Base-by-base conservation (phyloP, 2,113 vertebrate genomes). In the Oreochromis niloticus region DNA sequence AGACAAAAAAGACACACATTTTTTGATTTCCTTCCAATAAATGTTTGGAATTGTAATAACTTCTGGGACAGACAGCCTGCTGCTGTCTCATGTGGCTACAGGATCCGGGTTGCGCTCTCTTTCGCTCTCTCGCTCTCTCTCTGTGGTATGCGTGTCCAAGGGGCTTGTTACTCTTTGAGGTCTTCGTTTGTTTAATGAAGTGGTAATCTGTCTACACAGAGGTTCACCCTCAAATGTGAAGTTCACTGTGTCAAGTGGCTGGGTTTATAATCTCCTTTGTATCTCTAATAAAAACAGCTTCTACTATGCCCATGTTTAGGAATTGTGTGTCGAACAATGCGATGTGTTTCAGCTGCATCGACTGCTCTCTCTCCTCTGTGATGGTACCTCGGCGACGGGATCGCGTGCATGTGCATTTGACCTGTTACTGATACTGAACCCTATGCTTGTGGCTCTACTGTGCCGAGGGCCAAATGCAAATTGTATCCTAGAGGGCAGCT, bases 1-100 rank as follows among this genome's bases (percentile, higher is more conserved):
- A 86, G 84, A 93, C 88, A 92, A 95, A 92, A 92, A 92, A 87
- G 87, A 89, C 85, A 90, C 73, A 30, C 57, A 88, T 80, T 91
- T 95, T 91, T 94, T 95, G 94, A 94, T 95, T 96, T 95, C 89
- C 93, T 85, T 93, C 92, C 93, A 95, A 93, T 93, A 96, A 95
- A 96, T 93, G 90, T 95, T 94, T 93, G 92, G 90, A 93, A 92
- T 93, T 91, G 91, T 89, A 94, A 93, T 93, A 78, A 78, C 46
- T 52, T 78, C 73, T 78, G 27, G 46, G 73, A 78, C 17, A 78
- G 73, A 78, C 73, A 52, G 73, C 46, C 46, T 78, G 73, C 85
- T 85, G 66, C 85, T 87, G 91, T 95, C 94, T 96, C 83, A 91
- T 94, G 94, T 95, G 94, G 95, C 86, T 81, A 46, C 75, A 88